phyloP scores from a whole-genome alignment of 2,113 vertebrate species.

The Phrynosoma blainvillii region DNA sequence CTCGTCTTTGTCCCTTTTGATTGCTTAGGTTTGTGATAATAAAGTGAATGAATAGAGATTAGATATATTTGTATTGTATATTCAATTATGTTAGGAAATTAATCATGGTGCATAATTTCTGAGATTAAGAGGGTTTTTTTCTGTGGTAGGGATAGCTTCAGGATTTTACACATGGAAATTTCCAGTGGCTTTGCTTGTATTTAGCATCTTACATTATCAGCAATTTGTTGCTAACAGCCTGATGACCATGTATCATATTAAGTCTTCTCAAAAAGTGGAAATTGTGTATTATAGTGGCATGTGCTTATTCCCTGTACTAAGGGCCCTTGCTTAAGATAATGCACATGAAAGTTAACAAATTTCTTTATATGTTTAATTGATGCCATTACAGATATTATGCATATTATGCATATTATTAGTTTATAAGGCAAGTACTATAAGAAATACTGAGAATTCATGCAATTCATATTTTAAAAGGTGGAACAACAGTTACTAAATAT shows the following conservation, averaged over 20 bases:
- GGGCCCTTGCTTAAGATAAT: neutral
- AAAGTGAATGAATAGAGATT: no score
- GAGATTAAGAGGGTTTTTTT: neutral
- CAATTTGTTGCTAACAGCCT: neutral
- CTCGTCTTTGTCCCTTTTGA: neutral
- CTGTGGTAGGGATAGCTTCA: neutral
- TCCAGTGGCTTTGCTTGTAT: neutral
- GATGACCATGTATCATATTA: neutral
- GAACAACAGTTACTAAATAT: conserved; percentile 73
- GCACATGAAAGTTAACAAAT: conserved; percentile 5
- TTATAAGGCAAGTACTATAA: rapidly evolving
- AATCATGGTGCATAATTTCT: neutral
- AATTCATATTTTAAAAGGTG: conserved; percentile 74
- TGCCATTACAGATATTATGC: conserved; percentile 10
- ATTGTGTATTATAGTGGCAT: neutral
- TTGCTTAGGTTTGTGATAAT: neutral
- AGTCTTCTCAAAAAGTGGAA: neutral
- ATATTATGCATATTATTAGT: neutral
- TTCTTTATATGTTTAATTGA: neutral
- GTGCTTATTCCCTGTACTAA: neutral
- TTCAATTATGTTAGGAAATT: neutral
- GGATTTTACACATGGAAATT: neutral
- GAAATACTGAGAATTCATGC: neutral
- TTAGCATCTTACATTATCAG: neutral
- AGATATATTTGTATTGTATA: neutral